Evolutionary conservation across 2,888 invertebrate genomes (phyloP).

Genomic region (Melitaea athalia): DNA sequence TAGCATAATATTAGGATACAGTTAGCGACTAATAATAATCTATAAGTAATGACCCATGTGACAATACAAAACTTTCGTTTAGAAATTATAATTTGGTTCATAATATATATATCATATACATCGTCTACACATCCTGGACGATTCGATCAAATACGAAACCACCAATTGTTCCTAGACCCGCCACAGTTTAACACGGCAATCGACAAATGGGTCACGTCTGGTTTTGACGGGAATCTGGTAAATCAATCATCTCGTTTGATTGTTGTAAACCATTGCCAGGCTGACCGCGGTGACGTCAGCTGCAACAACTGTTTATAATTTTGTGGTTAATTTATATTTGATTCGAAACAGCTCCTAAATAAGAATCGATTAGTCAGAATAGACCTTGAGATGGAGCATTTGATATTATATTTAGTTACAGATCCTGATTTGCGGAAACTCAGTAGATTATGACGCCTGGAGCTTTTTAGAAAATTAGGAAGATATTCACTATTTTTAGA

Average conservation of each 20-base stretch:
- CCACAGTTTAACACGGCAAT: slow-evolving; percentile 8
- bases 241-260: slow-evolving; percentile 26
- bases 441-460: background rate
- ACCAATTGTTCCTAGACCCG: slow-evolving; percentile 5
- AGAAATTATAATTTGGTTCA: too few species aligned
- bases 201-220: slow-evolving; percentile 18
- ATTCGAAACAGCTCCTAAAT: slow-evolving; percentile 12
- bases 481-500: too few species aligned
- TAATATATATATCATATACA: background rate
- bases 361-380: slow-evolving; percentile 7
- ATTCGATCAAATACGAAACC: background rate
- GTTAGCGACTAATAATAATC: too few species aligned
- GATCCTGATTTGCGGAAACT: background rate
- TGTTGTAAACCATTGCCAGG: slow-evolving; percentile 15
- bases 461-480: background rate
- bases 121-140: background rate
- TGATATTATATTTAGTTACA: background rate
- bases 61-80: too few species aligned
- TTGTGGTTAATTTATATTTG: slow-evolving; percentile 18
- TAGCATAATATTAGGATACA: too few species aligned
- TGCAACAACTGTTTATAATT: slow-evolving; percentile 21
- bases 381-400: background rate
- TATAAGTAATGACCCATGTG: too few species aligned
- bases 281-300: slow-evolving; percentile 29
- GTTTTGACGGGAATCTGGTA: slow-evolving; percentile 6